Percentiles rank a stretch among this genome's conserved stretches.
phyloP scores from a whole-genome alignment of 2,888 invertebrate species.

The Drosophila picticornis region DNA sequence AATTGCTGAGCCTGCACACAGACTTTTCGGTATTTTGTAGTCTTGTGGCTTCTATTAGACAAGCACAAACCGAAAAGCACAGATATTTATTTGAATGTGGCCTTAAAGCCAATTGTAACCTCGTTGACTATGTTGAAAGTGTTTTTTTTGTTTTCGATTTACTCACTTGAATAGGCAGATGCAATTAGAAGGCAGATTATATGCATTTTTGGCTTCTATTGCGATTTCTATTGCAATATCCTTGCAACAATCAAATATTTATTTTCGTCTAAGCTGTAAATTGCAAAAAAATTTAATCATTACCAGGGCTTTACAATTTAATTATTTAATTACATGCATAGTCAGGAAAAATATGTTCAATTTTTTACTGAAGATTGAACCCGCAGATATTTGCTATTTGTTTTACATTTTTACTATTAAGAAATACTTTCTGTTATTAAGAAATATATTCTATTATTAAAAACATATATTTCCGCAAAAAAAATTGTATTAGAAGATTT shows the following conservation, averaged over 20 bases:
- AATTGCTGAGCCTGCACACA: slow-evolving; percentile 41
- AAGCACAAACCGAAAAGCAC: neutral
- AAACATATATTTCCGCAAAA: too few relatives aligned
- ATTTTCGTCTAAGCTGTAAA: neutral
- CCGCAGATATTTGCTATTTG: too few relatives aligned
- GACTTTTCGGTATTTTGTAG: slow-evolving; percentile 12
- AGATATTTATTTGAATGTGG: neutral
- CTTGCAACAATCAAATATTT: neutral
- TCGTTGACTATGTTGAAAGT: neutral
- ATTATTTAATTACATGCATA: neutral
- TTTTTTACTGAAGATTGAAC: too few relatives aligned
- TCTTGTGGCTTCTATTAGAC: neutral
- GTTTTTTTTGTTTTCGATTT: neutral
- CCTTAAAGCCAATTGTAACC: neutral
- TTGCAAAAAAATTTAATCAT: neutral
- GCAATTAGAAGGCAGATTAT: slow-evolving; percentile 20
- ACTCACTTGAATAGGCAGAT: slow-evolving; percentile 18
- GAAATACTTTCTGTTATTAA: neutral
- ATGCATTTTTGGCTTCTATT: neutral
- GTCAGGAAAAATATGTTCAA: too few relatives aligned
- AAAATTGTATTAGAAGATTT: neutral
- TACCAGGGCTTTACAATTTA: neutral
- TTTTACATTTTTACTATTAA: neutral
- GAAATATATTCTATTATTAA: neutral
- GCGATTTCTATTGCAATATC: neutral